A percentile compares a stretch with the other conserved stretches of the same genome.
These are phyloP conservation scores for Poeciliopsis presidionis DNA, from an alignment of 2,797 vertebrate genomes.

Conservation along the genomic window DNA sequence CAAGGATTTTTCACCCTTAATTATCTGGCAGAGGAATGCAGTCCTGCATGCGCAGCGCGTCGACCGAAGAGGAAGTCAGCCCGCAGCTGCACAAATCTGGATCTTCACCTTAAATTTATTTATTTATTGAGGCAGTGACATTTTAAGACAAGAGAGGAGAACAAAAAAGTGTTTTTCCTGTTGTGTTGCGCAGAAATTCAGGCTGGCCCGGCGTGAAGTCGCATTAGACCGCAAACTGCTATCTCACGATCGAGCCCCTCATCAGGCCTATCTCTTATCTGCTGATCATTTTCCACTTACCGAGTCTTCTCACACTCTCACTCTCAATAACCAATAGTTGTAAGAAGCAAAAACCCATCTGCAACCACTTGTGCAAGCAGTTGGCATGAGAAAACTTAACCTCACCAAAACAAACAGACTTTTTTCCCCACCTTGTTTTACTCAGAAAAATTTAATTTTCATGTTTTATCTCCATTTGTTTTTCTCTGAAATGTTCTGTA, in stretches of 20 bases:
- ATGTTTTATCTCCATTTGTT: background rate
- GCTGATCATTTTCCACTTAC: conserved; percentile 69
- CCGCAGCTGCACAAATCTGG: conserved; percentile 41
- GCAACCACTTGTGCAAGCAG: conserved; percentile 21
- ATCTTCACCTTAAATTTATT: conserved; percentile 19
- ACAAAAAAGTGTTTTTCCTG: conserved; percentile 19
- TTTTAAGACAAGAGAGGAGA: conserved; percentile 3
- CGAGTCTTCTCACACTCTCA: conserved; percentile 31
- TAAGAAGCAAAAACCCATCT: conserved; percentile 27
- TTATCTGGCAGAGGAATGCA: conserved; percentile 69
- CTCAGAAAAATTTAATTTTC: background rate
- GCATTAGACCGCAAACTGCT: conserved; percentile 47
- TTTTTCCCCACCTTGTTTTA: background rate
- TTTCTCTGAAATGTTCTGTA: background rate
- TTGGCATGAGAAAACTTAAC: conserved; percentile 10
- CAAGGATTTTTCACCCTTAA: conserved; percentile 78
- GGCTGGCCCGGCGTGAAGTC: conserved; percentile 22
- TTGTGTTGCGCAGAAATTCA: conserved; percentile 21
- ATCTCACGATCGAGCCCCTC: conserved; percentile 52
- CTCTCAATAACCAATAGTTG: conserved; percentile 47
- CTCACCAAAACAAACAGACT: background rate
- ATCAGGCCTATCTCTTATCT: conserved; percentile 63
- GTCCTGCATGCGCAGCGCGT: conserved; percentile 40
- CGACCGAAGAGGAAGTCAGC: conserved; percentile 12
- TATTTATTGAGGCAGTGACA: conserved; percentile 27